Percentiles rank a stretch among this genome's conserved stretches.
phyloP scores from a whole-genome alignment of 1,140 invertebrate species.

The Sycophila sp. region DNA sequence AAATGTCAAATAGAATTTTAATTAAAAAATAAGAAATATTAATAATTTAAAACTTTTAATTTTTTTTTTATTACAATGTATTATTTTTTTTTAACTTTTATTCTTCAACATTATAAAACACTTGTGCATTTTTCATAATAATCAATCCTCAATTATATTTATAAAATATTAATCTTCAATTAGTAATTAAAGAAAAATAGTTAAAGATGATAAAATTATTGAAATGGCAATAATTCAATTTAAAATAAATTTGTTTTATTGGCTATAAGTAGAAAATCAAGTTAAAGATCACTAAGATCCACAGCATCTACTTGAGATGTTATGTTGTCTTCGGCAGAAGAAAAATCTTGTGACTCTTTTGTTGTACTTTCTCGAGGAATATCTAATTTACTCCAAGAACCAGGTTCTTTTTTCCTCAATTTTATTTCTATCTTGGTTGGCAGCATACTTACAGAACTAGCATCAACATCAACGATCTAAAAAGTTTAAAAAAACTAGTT shows the following conservation, averaged over 20 bases:
- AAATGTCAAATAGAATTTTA: background rate
- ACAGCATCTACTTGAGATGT: constrained; percentile 63
- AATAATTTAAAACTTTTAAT: constrained; percentile 30
- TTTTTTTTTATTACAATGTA: background rate
- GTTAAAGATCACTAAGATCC: constrained; percentile 61
- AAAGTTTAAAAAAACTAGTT: constrained; percentile 39
- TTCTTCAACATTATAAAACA: background rate
- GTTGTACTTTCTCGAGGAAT: constrained; percentile 62
- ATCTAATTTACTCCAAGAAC: constrained; percentile 83
- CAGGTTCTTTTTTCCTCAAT: constrained; percentile 85
- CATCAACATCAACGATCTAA: constrained; percentile 76
- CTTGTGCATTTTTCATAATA: background rate
- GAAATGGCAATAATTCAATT: too few relatives aligned
- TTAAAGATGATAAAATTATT: too few relatives aligned
- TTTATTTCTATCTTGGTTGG: constrained; percentile 97
- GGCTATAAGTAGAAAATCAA: background rate
- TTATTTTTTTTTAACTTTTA: too few relatives aligned
- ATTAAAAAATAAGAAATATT: constrained; percentile 14
- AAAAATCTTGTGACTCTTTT: constrained; percentile 42
- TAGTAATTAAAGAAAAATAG: too few relatives aligned
- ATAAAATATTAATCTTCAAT: too few relatives aligned
- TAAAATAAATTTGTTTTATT: background rate
- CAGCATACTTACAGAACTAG: constrained; percentile 81
- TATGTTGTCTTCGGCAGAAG: constrained; percentile 53
- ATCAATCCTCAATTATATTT: too few relatives aligned